Conservation (phyloP, 1,140 invertebrate species). For the Orussus abietinus region DNA sequence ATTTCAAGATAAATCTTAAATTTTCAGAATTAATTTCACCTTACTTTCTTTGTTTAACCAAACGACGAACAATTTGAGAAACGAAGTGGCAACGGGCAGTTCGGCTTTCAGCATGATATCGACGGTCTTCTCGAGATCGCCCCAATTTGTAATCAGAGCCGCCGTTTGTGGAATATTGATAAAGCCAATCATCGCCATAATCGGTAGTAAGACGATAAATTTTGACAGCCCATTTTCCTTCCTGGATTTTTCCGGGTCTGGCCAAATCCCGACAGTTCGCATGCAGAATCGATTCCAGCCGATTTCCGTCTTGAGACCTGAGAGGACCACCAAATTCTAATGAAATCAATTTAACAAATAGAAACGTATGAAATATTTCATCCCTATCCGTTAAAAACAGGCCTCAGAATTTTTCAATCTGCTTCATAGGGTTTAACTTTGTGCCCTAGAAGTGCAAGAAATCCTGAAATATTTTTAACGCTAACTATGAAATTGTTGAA, state of each 20-base stretch:
- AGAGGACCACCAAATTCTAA: constrained; percentile 1
- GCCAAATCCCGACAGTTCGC: constrained; percentile 21
- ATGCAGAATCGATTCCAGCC: constrained; percentile 19
- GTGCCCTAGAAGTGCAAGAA: too few relatives aligned
- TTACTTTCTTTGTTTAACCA: constrained; percentile 20
- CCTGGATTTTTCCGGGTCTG: constrained; percentile 10
- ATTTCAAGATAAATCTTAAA: too few relatives aligned
- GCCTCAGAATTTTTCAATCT: too few relatives aligned
- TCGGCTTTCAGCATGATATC: constrained; percentile 21
- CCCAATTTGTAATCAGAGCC: constrained; percentile 9
- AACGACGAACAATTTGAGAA: constrained; percentile 17
- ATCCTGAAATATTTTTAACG: too few relatives aligned
- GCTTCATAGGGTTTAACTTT: too few relatives aligned
- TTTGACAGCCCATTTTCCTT: background rate
- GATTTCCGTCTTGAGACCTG: constrained; percentile 18
- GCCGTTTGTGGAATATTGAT: constrained; percentile 7
- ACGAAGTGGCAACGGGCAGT: constrained; percentile 6
- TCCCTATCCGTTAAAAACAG: constrained; percentile 2
- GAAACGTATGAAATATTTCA: background rate
- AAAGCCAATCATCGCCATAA: constrained; percentile 4
- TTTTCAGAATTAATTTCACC: too few relatives aligned
- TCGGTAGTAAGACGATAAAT: background rate
- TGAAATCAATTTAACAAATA: background rate
- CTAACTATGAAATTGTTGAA: too few relatives aligned
- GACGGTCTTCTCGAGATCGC: constrained; percentile 13